Base-by-base conservation (phyloP, 92 coral and sea anemone species). In the Epizoanthus rinbou region DNA sequence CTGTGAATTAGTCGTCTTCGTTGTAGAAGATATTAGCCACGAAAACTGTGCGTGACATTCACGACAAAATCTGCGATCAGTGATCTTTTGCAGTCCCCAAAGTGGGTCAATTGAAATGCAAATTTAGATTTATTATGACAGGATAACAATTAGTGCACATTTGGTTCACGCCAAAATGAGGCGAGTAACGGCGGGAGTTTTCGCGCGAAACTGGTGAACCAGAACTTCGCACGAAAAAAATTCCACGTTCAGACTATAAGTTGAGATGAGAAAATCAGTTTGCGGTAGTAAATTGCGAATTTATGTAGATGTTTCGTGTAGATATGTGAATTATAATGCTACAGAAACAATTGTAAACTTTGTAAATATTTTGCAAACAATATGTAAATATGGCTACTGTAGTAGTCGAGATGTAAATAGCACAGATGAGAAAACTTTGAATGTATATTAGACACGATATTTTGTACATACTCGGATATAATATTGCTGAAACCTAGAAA, bases 281-380 rank as follows among this genome's bases (percentile, higher is more conserved):
- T 37, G 21, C 19, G 8, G 57, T 50, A 59, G 35, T 62, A 63
- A 41, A 19, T 78, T 60, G 70, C 33, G 9, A 62, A 13, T 15
- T 57, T 60, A 60, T 78, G 82, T 78, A 78, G 58, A 63, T 78
- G 54, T 78, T 76, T 78, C 71, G 37, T 78, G 82, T 78, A 78
- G 59, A 78, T 78, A 78, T 63, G 41, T 35, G 65, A 50, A 37
- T 43, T 45, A 33, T 53, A 39, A 41, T 41, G 71, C 52, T 37
- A 45, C 21, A 41, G 43, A 43, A 62, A 39, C 82, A 60, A 50
- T 25, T 78, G 82, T 78, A 78, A 71, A 43, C 58, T 71, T 71
- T 71, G 76, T 71, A 71, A 63, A 60, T 63, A 76, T 59, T 41
- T 35, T 78, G 72, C 37, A 78, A 60, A 78, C 82, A 78, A 78